Percentiles rank a stretch among this genome's conserved stretches.
Conservation (phyloP, 2,888 invertebrate species). For the Lasioglossum zephyrum region DNA sequence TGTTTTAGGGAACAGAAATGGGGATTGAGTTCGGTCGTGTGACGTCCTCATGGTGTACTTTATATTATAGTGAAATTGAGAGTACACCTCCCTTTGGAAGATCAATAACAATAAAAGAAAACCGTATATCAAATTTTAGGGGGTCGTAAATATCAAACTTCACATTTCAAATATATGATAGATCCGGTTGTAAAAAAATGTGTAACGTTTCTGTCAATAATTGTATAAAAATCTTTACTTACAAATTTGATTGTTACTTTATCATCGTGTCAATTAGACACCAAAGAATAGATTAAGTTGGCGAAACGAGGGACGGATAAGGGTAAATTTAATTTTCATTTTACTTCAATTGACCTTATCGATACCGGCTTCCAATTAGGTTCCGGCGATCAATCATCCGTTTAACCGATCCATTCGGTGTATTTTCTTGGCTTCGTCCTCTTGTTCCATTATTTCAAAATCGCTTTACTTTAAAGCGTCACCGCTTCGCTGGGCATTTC, state of each 20-base stretch:
- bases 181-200: background rate
- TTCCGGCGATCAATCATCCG: background rate
- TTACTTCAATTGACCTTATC: background rate
- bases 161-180: background rate
- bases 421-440: background rate
- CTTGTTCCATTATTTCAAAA: slow-evolving; percentile 30
- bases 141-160: background rate
- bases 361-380: background rate
- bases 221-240: background rate
- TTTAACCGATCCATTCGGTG: background rate
- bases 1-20: background rate
- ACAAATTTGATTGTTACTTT: background rate
- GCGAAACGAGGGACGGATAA: background rate
- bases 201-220: background rate
- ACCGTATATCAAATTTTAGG: background rate
- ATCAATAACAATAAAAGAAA: no score
- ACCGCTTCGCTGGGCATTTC: slow-evolving; percentile 41
- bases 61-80: no score
- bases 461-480: slow-evolving; percentile 49
- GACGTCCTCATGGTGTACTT: no score
- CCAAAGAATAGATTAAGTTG: background rate
- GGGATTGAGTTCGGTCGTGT: no score
- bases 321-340: background rate
- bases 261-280: background rate
- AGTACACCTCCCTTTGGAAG: no score